Evolutionary conservation across 2,888 invertebrate species (phyloP).

Genomic region (Caenorhabditis sp.): DNA sequence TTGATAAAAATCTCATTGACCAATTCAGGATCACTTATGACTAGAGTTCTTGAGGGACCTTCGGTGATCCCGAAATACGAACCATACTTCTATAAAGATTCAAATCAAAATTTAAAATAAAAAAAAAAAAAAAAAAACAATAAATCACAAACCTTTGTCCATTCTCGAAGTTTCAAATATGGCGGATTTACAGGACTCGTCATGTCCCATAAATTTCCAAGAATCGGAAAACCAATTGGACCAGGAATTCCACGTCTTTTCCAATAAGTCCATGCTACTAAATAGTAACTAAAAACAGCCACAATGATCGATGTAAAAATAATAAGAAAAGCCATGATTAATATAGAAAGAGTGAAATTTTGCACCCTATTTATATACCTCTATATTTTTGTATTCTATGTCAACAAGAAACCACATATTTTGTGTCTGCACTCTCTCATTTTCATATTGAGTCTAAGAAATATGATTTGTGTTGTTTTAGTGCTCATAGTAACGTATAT

Average conservation of each 20-base stretch:
- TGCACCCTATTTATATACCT: too few relatives aligned
- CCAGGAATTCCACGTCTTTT: slow-evolving; percentile 42
- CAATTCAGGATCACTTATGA: slow-evolving; percentile 72
- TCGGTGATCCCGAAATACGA: slow-evolving; percentile 49
- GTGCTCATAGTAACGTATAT: too few relatives aligned
- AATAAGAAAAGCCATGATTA: too few relatives aligned
- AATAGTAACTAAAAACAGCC: slow-evolving; percentile 23
- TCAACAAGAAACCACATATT: too few relatives aligned
- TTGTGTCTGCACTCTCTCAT: too few relatives aligned
- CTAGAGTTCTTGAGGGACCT: slow-evolving; percentile 64
- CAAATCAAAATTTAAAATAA: too few relatives aligned
- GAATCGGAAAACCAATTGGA: slow-evolving; percentile 31
- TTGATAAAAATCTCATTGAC: slow-evolving; percentile 72
- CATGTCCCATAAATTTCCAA: slow-evolving; percentile 31
- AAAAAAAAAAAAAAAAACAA: not conserved
- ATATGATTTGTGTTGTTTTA: too few relatives aligned
- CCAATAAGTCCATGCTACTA: slow-evolving; percentile 46
- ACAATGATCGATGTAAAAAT: too few relatives aligned
- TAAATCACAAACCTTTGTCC: slow-evolving; percentile 35
- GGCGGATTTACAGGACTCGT: slow-evolving; percentile 8
- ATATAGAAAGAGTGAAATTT: too few relatives aligned
- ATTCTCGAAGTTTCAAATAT: slow-evolving; percentile 40
- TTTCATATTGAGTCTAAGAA: too few relatives aligned
- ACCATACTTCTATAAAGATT: slow-evolving; percentile 29
- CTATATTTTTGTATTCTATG: too few relatives aligned